Evolutionary conservation across 2,113 vertebrate species (phyloP).

Genomic region (Pteropus alecto): DNA sequence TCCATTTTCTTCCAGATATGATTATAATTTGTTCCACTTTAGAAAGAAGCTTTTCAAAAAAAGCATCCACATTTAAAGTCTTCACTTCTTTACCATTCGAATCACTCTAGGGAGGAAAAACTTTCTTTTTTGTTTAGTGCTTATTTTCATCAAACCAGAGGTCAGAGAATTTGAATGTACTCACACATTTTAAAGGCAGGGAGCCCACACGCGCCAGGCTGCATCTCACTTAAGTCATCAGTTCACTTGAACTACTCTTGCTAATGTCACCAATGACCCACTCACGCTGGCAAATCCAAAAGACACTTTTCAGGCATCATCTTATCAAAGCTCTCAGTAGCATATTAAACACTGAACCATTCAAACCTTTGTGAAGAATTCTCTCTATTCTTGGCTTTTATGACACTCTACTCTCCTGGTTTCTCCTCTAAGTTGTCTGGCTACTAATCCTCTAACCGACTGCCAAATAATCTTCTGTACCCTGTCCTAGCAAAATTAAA

Average conservation of each 20-base stretch:
- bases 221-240: neutral
- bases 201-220: neutral
- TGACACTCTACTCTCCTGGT: neutral
- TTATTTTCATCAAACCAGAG: neutral
- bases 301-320: neutral
- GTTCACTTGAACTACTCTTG: neutral
- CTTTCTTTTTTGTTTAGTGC: neutral
- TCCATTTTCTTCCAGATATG: neutral
- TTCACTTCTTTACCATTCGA: neutral
- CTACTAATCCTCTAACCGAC: neutral
- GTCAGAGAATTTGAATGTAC: neutral
- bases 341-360: neutral
- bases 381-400: neutral
- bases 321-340: neutral
- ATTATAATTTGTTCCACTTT: neutral
- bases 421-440: neutral
- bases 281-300: neutral
- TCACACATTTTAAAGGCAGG: neutral
- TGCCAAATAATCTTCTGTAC: neutral
- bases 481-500: neutral
- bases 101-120: neutral
- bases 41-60: neutral
- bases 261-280: neutral
- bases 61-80: neutral
- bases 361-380: neutral